These are phyloP conservation scores for Grus americana DNA, from an alignment of 2,113 vertebrate species.

Conservation along the genomic window DNA sequence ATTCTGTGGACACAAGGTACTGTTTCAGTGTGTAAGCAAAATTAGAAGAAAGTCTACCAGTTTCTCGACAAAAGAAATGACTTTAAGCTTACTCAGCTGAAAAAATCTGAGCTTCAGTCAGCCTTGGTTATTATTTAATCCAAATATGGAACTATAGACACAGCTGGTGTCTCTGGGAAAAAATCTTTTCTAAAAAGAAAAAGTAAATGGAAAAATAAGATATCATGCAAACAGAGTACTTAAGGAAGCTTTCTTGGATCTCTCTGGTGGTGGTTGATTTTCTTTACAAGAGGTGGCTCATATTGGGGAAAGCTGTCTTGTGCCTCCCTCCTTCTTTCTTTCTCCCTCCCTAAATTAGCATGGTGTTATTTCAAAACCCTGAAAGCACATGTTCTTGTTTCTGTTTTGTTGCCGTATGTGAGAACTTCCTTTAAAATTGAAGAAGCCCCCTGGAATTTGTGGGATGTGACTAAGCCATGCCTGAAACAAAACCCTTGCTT, in stretches of 20 bases:
- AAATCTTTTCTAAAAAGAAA: neutral
- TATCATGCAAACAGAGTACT: neutral
- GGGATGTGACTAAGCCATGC: neutral
- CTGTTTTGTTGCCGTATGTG: neutral
- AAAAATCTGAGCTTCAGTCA: neutral
- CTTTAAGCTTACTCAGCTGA: neutral
- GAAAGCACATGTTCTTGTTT: neutral
- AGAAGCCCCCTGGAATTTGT: neutral
- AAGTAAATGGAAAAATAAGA: neutral
- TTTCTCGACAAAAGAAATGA: neutral
- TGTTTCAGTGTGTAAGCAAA: neutral
- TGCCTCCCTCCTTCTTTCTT: neutral
- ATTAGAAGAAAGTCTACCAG: neutral
- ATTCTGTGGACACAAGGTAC: neutral
- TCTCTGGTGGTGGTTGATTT: neutral
- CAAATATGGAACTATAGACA: neutral
- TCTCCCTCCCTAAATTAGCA: neutral
- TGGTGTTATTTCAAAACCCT: neutral
- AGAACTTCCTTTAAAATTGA: neutral
- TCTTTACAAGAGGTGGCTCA: neutral
- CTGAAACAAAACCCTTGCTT: neutral
- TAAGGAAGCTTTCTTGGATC: neutral
- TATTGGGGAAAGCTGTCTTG: neutral
- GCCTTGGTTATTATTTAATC: conserved; percentile 7
- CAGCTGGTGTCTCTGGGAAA: neutral